Percentiles rank a stretch among this genome's conserved stretches.
Conservation (phyloP, 2,888 invertebrate species). For the Apotomis turbidana region DNA sequence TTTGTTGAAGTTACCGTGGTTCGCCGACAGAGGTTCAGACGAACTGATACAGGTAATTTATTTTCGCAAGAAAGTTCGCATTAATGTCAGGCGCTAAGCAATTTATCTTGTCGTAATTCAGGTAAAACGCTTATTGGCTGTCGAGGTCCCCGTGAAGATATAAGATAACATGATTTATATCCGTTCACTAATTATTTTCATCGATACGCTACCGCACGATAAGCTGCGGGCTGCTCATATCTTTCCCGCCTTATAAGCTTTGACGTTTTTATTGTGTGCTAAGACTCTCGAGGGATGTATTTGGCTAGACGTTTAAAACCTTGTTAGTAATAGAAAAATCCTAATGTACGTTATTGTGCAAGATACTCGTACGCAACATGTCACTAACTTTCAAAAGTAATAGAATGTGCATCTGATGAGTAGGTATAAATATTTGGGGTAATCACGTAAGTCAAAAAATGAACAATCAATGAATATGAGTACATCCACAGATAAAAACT, state of each 20-base stretch:
- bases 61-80: conserved; percentile 71
- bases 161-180: conserved; percentile 72
- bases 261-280: background rate
- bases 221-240: conserved; percentile 38
- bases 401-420: too few species aligned
- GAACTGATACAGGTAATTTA: conserved; percentile 72
- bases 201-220: conserved; percentile 49
- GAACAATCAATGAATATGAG: too few species aligned
- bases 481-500: too few species aligned
- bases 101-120: conserved; percentile 77
- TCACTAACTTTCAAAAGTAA: too few species aligned
- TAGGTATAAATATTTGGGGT: too few species aligned
- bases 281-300: background rate
- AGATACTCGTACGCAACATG: too few species aligned
- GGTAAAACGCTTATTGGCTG: conserved; percentile 79
- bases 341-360: too few species aligned
- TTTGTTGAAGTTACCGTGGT: conserved; percentile 47
- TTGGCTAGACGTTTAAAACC: too few species aligned
- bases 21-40: conserved; percentile 54
- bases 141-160: conserved; percentile 68
- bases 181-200: conserved; percentile 62
- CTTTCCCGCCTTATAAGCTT: background rate
- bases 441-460: too few species aligned
- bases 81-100: conserved; percentile 70
- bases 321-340: too few species aligned